Conservation (phyloP, 2,797 vertebrate genomes). For the Clarias pachynema region DNA sequence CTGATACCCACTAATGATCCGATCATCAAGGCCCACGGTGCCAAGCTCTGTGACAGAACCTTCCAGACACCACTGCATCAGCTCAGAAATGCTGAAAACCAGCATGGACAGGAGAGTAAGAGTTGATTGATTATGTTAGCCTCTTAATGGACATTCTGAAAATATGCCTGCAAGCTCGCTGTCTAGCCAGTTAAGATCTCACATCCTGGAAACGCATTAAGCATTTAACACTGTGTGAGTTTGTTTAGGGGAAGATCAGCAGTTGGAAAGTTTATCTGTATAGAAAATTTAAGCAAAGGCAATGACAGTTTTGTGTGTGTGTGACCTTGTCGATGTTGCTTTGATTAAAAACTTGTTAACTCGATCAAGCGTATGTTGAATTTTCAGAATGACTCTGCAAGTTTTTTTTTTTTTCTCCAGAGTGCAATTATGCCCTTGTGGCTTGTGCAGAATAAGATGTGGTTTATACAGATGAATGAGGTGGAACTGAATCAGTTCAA, state of each 20-base stretch:
- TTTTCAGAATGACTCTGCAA: neutral
- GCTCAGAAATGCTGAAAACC: conserved; percentile 64
- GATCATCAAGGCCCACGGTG: conserved; percentile 35
- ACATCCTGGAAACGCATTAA: neutral
- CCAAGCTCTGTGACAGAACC: conserved; percentile 46
- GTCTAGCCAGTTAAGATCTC: conserved; percentile 28
- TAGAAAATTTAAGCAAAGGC: neutral
- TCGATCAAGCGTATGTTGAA: neutral
- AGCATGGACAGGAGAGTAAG: conserved; percentile 59
- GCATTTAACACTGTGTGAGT: neutral
- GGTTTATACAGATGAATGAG: neutral
- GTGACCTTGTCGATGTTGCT: neutral
- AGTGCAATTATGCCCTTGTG: conserved; percentile 12
- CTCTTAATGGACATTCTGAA: conserved; percentile 69
- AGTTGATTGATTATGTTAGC: conserved; percentile 70
- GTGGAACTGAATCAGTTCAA: neutral
- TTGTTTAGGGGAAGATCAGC: neutral
- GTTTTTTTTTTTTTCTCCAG: conserved; percentile 3
- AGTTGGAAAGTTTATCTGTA: neutral
- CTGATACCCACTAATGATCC: conserved; percentile 51
- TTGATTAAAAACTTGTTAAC: neutral
- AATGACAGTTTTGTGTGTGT: neutral
- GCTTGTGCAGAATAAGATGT: neutral
- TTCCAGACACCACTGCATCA: conserved; percentile 38
- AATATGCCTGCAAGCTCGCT: conserved; percentile 60